Conservation (phyloP, 92 coral and sea anemone species). For the Virgularia gustaviana region DNA sequence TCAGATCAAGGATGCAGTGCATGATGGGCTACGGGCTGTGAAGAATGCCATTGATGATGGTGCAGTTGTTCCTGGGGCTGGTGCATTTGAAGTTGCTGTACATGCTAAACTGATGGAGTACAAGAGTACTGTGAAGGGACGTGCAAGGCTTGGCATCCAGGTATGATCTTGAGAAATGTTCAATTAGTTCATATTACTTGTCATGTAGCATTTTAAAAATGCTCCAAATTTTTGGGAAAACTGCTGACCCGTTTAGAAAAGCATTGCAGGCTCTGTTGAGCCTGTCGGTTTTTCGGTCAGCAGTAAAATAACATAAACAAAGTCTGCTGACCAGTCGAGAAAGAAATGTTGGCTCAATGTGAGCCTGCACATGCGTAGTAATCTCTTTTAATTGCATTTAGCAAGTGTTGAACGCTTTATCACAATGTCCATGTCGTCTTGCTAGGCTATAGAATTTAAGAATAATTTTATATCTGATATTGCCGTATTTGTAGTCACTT, state of each 20-base stretch:
- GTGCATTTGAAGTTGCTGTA: conserved; percentile 92
- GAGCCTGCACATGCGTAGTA: too few species aligned
- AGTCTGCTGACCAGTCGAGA: too few species aligned
- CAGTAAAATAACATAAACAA: neutral
- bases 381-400: too few species aligned
- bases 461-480: too few species aligned
- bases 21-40: conserved; percentile 96
- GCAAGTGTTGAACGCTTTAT: too few species aligned
- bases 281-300: too few species aligned
- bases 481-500: too few species aligned
- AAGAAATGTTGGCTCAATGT: too few species aligned
- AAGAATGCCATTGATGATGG: conserved; percentile 99
- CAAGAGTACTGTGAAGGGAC: conserved; percentile 87
- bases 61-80: conserved; percentile 94
- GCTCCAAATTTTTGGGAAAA: neutral
- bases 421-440: too few species aligned
- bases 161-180: conserved; percentile 12
- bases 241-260: neutral
- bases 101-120: conserved; percentile 69
- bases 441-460: too few species aligned
- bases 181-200: neutral
- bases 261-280: neutral
- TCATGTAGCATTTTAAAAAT: neutral
- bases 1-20: conserved; percentile 94
- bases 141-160: conserved; percentile 93